Evolutionary conservation across 2,888 invertebrate species (phyloP), one percentile per base, ranked within the genome.

Genomic region (Leucophenga montana): DNA sequence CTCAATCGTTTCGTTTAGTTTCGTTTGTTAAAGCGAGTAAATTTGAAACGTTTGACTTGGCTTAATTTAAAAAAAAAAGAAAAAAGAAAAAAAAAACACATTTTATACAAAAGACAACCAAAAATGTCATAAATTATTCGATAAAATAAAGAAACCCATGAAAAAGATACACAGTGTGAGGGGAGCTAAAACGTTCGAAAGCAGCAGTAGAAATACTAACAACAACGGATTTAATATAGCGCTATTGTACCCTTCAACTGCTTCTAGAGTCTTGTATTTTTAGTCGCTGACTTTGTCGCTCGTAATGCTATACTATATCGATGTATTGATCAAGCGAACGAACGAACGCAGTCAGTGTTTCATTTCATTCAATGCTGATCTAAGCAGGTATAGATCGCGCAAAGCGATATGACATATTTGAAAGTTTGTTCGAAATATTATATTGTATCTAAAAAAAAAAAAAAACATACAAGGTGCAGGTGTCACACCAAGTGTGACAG

Each of bases 71-170:
- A n/a, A 18, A 54, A 61, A 18, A 69, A n/a, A 3, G 27, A 33
- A 53, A 54, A 64, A 56, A 61, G 46, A 22, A 18, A 54, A 44
- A 69, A 80, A 76, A 50, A 50, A 50, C 31, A 67, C 70, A 78
- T 80, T 80, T 84, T 85, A 85, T 83, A 84, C 80, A 84, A 85
- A 85, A 85, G 85, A 77, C 81, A 18, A 27, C 27, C 8, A 85
- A 84, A 84, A 85, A 84, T 85, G 84, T 85, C 85, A 84, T 84
- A 84, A 84, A 84, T 84, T 84, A 84, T 78, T 83, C 78, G 83
- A 81, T 73, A 73, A 75, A 73, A 75, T 50, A 75, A 73, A 67
- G 67, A 67, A 71, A 66, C 50, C 18, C 39, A 72, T 59, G 68
- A 50, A 50, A 50, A n/a, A 50, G 50, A 50, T 18, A 50, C n/a